phyloP scores from a whole-genome alignment of 1,140 invertebrate genomes.

The Bombus pascuorum region DNA sequence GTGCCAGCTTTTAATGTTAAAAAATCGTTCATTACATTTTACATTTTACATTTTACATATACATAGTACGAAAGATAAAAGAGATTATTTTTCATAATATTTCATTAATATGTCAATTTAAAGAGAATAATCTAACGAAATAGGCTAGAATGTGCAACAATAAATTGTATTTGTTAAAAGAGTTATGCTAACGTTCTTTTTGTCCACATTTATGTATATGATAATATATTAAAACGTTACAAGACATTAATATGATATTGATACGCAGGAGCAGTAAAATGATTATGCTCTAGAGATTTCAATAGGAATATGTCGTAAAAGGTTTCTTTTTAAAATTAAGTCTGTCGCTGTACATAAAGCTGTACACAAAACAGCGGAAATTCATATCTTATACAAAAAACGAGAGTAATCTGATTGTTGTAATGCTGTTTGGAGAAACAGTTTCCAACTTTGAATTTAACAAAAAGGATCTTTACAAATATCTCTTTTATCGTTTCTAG shows the following conservation, averaged over 20 bases:
- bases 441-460: background rate
- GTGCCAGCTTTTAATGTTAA: background rate
- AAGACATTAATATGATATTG: background rate
- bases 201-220: too few relatives aligned
- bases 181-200: background rate
- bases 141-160: background rate
- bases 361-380: background rate
- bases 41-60: background rate
- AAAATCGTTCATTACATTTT: background rate
- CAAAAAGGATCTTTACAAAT: background rate
- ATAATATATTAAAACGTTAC: background rate
- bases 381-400: background rate
- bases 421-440: background rate
- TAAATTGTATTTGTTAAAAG: background rate
- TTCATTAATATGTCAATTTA: background rate
- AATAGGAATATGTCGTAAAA: too few relatives aligned
- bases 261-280: background rate
- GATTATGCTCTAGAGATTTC: too few relatives aligned
- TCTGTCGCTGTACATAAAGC: too few relatives aligned
- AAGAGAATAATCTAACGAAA: background rate
- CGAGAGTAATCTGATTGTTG: background rate
- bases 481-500: conserved; percentile 19
- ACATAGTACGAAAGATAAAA: background rate
- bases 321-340: too few relatives aligned
- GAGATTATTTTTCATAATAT: background rate